A percentile compares a stretch with the other conserved stretches of the same genome.
Evolutionary conservation across 2,113 vertebrate genomes (phyloP).

Genomic region (Numenius arquata): DNA sequence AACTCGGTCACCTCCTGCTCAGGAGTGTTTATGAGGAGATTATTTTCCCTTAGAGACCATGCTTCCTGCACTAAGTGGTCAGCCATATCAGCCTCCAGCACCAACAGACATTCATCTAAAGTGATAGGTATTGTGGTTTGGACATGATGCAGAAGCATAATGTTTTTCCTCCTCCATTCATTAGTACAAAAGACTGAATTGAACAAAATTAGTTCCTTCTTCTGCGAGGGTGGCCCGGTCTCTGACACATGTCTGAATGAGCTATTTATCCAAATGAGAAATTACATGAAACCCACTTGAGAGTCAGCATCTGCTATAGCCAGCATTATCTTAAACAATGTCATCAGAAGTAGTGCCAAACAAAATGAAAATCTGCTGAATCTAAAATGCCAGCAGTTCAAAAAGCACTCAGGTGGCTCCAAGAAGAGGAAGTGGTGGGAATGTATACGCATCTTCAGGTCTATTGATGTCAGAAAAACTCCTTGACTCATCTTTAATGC

Average conservation of each 20-base stretch:
- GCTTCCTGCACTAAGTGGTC: background rate
- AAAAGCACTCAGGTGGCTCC: background rate
- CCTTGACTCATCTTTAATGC: background rate
- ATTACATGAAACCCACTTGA: conserved; percentile 14
- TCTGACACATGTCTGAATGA: background rate
- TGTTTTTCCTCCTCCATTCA: background rate
- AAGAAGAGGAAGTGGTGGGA: background rate
- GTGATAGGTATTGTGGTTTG: conserved; percentile 27
- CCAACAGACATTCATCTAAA: background rate
- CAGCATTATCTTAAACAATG: background rate
- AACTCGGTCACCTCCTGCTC: background rate
- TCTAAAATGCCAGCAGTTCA: background rate
- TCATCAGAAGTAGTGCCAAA: conserved; percentile 17
- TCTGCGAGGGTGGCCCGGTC: conserved; percentile 4
- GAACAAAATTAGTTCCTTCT: conserved; percentile 15
- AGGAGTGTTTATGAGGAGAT: conserved; percentile 43
- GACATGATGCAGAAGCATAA: background rate
- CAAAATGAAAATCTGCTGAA: conserved; percentile 9
- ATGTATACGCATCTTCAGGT: background rate
- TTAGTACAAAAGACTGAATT: background rate
- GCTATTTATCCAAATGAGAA: conserved; percentile 22
- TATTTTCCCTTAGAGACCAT: conserved; percentile 19
- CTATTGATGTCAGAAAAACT: background rate
- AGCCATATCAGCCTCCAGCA: background rate
- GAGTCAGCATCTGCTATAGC: background rate